Base-by-base conservation (phyloP, 1,140 invertebrate genomes). In the Monochamus saltuarius region DNA sequence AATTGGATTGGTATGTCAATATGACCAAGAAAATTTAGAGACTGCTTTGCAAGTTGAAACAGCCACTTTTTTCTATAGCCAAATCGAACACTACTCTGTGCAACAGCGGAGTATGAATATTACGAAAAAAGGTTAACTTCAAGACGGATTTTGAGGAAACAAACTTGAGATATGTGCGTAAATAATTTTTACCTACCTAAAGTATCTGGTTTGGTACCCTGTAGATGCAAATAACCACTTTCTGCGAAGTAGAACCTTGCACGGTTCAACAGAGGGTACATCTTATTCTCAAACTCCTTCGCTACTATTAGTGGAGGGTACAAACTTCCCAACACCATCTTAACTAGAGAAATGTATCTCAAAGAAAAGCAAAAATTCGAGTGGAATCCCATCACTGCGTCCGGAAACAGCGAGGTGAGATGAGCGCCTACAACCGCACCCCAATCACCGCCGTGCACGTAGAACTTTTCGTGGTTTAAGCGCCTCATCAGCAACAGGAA, bases 401-500 rank as follows among this genome's bases (percentile, higher is more conserved):
- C 17, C 1, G 51, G 51, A 22, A 36, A 54, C 2, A 54, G 9
- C 40, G 51, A 39, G 4, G 51, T 36, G 11, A 54, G 11, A 40
- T 13, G 14, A 13, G 38, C 19, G 13, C 14, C 36, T 22, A 36
- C 35, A 6, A 54, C 7, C 9, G 36, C 51, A 8, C 51, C 51
- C 51, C 51, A 54, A 4, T 54, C 51, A n/a, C 51, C 39, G 16
- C 51, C 51, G 11, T 96, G 94, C 0, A 88, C 77, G 53, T 91
- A 87, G 73, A 86, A 97, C 70, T 87, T 85, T 1, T 87, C 69
- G 71, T 85, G 83, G 0, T 90, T 89, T 1, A 97, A 77, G 43
- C 89, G 81, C 1, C 80, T 67, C 94, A 97, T 95, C 10, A 97
- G 76, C 71, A 89, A 91, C 38, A 86, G 84, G 67, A 95, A 84